Conservation (phyloP, 2,113 vertebrate species). For the Corythoichthys intestinalis region DNA sequence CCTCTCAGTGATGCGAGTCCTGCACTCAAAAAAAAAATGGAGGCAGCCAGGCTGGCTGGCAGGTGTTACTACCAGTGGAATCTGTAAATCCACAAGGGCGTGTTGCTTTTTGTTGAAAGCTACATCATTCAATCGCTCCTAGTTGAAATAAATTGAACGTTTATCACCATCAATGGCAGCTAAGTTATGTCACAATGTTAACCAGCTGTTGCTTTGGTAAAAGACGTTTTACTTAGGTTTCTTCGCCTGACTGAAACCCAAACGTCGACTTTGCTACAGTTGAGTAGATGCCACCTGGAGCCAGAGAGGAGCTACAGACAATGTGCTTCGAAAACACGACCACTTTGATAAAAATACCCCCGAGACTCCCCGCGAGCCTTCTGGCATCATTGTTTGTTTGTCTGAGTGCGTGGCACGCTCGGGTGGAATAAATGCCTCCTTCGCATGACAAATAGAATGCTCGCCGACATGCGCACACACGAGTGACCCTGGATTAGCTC, state of each 20-base stretch:
- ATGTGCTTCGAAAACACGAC: constrained; percentile 24
- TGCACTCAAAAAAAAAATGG: constrained; percentile 36
- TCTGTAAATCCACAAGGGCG: constrained; percentile 54
- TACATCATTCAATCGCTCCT: too few species aligned
- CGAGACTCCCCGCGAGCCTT: constrained; percentile 30
- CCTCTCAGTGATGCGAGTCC: constrained; percentile 36
- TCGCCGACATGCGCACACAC: constrained; percentile 19
- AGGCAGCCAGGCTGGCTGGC: constrained; percentile 53
- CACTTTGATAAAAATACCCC: constrained; percentile 27
- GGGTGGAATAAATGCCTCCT: constrained; percentile 39
- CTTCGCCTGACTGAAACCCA: constrained; percentile 15
- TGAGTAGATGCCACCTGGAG: constrained; percentile 42
- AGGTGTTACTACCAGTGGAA: constrained; percentile 56
- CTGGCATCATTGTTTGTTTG: constrained; percentile 19
- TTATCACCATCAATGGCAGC: too few species aligned
- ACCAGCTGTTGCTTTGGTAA: too few species aligned
- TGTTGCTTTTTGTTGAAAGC: background rate
- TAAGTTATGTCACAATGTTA: too few species aligned
- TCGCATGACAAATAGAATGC: constrained; percentile 27
- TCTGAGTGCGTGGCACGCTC: constrained; percentile 27
- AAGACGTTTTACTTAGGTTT: constrained; percentile 20
- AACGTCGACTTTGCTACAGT: constrained; percentile 31
- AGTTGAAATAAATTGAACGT: too few species aligned
- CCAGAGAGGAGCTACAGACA: constrained; percentile 32
- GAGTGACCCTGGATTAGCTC: constrained; percentile 32